Percentiles rank a stretch among this genome's conserved stretches.
phyloP scores from a whole-genome alignment of 2,797 vertebrate species.

The Pseudocheirus occidentalis region DNA sequence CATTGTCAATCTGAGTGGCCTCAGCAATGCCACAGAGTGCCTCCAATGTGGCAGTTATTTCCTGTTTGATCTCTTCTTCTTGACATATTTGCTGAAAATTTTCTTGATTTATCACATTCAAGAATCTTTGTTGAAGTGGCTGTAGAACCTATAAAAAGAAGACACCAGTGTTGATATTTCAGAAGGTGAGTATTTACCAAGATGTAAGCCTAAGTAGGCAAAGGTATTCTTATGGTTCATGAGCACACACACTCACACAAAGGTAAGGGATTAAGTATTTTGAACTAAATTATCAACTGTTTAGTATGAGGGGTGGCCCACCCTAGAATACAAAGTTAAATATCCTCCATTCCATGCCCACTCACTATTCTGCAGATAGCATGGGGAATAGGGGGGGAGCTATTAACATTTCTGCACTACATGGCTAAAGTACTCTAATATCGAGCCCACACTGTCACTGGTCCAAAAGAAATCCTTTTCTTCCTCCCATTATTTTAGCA shows the following conservation, averaged over 20 bases:
- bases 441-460: background rate
- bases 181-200: background rate
- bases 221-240: background rate
- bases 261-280: background rate
- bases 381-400: too few relatives aligned
- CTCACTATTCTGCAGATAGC: background rate
- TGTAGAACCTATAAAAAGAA: slow-evolving; percentile 91
- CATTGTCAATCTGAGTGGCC: slow-evolving; percentile 99
- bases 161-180: background rate
- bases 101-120: slow-evolving; percentile 99
- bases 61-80: slow-evolving; percentile 95
- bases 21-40: slow-evolving; percentile 98
- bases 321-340: background rate
- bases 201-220: background rate
- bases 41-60: slow-evolving; percentile 96
- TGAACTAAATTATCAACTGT: background rate
- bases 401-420: background rate
- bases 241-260: background rate
- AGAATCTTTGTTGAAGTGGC: slow-evolving; percentile 96
- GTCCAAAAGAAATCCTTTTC: background rate
- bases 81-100: slow-evolving; percentile 98
- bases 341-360: background rate
- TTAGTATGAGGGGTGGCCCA: background rate
- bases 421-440: background rate
- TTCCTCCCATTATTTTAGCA: background rate